Base-by-base conservation (phyloP, 2,113 vertebrate genomes). In the Percopsis transmontana region DNA sequence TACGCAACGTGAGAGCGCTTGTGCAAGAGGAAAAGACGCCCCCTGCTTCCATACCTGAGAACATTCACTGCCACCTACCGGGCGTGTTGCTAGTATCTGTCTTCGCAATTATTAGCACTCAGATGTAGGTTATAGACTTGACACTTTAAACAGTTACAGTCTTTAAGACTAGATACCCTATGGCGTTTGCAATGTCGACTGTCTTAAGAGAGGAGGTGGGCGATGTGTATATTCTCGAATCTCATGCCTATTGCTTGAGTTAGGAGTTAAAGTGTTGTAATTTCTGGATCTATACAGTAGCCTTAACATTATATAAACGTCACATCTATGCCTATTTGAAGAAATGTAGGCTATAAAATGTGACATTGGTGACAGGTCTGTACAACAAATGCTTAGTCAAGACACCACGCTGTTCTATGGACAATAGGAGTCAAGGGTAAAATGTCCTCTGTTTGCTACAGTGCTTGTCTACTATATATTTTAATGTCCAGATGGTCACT, bases 11-110 rank as follows among this genome's bases (percentile, higher is more conserved):
- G 87, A 81, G 88, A 83, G 81, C 75, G 75, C 80, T 82, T 74
- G 81, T 77, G 78, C 74, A 77, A 83, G 70, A 79, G 70, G 53
- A 86, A 77, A 80, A 76, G 79, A 67, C 84, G 56, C 70, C 75
- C 68, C 73, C 70, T 60, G 47, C 67, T 73, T 71, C 71, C 66
- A 58, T 67, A 88, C 89, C 84, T 88, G 88, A 85, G 80, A 83
- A 86, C 77, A 55, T 76, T 72, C 86, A 92, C 90, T 91, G 88
- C 91, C 92, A 80, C 80, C 92, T 93, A 86, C 89, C 79, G 90
- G 91, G 77, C 62, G 5, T 2, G 15, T 42, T 42, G 18, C 2
- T 19, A 53, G 27, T 33, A 7, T 33, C 27, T 33, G 5, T 7
- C 5, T 7, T 33, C 27, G 8, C 27, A n/a, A n/a, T n/a, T n/a